Conservation (phyloP, 2,113 vertebrate genomes). For the Pelmatolapia mariae region DNA sequence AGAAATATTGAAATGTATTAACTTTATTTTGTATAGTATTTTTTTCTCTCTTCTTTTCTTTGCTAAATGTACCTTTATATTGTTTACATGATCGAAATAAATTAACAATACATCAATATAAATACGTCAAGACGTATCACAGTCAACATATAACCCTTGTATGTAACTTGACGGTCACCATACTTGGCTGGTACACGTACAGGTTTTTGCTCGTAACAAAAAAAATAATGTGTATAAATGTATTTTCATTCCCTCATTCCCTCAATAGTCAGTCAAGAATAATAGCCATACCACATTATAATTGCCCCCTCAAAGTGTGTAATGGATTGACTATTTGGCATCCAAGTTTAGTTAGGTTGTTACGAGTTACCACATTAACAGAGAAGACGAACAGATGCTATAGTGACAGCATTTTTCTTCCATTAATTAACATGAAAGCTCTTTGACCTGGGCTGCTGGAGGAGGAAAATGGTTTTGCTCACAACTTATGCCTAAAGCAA, state of each 20-base stretch:
- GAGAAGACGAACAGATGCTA: not conserved
- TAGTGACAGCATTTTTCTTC: not conserved
- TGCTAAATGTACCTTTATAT: not conserved
- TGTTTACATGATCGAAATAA: not conserved
- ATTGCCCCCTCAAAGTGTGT: not conserved
- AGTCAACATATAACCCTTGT: not conserved
- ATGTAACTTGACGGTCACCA: not conserved
- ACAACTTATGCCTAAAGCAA: not conserved
- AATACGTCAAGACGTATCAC: not conserved
- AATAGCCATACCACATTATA: not conserved
- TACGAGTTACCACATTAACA: not conserved
- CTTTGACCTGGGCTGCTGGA: not conserved
- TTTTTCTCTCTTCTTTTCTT: not conserved
- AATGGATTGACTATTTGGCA: not conserved
- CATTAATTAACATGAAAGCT: not conserved
- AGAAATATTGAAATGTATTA: not conserved
- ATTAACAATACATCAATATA: not conserved
- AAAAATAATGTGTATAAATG: not conserved
- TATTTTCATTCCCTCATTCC: not conserved
- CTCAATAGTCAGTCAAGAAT: not conserved
- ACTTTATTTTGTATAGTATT: not conserved
- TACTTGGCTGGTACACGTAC: not conserved
- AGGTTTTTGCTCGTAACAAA: not conserved
- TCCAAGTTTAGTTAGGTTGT: not conserved
- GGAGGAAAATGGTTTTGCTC: not conserved